Evolutionary conservation across 2,888 invertebrate species (phyloP).

Genomic region (Amiota minor): DNA sequence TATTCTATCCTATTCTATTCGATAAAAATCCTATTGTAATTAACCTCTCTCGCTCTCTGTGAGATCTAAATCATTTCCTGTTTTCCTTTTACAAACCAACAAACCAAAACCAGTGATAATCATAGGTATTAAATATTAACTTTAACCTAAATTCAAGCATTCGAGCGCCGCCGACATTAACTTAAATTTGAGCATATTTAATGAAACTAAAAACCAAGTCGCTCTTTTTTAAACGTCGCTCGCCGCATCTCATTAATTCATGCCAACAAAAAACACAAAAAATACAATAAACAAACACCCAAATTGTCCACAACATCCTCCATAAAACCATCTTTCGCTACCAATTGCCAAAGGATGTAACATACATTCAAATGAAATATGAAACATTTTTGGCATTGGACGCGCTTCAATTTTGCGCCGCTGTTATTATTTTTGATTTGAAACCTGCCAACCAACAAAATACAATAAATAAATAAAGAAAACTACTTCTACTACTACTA

Average conservation of each 20-base stretch:
- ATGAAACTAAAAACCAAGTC: too few species aligned
- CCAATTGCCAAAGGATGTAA: slow-evolving; percentile 15
- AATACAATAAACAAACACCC: not conserved
- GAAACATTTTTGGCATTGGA: not conserved
- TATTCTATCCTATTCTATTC: too few species aligned
- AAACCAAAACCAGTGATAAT: too few species aligned
- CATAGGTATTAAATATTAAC: too few species aligned
- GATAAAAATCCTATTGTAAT: too few species aligned
- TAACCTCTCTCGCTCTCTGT: too few species aligned
- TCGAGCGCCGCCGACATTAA: too few species aligned
- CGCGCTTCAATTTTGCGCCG: slow-evolving; percentile 32
- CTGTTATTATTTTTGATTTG: slow-evolving; percentile 70
- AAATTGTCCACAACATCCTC: not conserved
- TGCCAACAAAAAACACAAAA: not conserved
- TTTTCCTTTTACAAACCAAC: too few species aligned
- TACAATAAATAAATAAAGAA: slow-evolving; percentile 15
- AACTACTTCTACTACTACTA: slow-evolving; percentile 13
- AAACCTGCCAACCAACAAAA: slow-evolving; percentile 49
- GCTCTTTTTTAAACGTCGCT: too few species aligned
- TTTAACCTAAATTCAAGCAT: too few species aligned
- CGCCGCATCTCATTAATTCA: not conserved
- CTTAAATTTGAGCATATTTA: too few species aligned
- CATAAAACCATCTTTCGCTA: not conserved
- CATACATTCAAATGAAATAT: slow-evolving; percentile 22
- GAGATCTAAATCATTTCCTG: too few species aligned